Conservation (phyloP, 2,888 invertebrate genomes). For the Sarcophaga carnaria region DNA sequence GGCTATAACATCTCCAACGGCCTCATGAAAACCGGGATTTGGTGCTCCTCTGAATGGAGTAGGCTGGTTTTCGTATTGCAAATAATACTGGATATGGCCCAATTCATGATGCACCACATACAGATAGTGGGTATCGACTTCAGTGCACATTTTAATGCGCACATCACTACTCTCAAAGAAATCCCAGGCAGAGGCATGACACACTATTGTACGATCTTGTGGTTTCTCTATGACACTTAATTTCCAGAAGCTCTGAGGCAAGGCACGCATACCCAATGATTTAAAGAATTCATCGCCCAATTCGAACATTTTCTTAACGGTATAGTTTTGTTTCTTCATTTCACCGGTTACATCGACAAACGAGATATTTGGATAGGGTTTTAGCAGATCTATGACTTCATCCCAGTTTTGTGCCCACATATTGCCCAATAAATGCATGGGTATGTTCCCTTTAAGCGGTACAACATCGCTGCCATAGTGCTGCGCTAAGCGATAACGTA, state of each 20-base stretch:
- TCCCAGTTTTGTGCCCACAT: conserved; percentile 92
- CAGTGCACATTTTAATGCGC: conserved; percentile 86
- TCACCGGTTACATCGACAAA: conserved; percentile 87
- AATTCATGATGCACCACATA: conserved; percentile 86
- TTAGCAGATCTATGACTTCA: conserved; percentile 83
- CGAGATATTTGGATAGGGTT: conserved; percentile 88
- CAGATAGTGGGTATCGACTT: conserved; percentile 83
- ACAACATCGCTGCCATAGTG: conserved; percentile 87
- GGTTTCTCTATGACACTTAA: conserved; percentile 92
- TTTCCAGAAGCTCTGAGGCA: conserved; percentile 91
- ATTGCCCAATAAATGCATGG: conserved; percentile 90
- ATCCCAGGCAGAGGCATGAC: conserved; percentile 95
- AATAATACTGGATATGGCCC: conserved; percentile 87
- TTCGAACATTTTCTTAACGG: conserved; percentile 89
- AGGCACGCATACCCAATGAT: conserved; percentile 89
- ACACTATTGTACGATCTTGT: conserved; percentile 87
- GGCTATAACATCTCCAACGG: conserved; percentile 88
- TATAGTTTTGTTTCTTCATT: conserved; percentile 88
- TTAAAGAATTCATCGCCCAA: conserved; percentile 92
- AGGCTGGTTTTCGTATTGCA: conserved; percentile 85
- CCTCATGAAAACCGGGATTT: conserved; percentile 86
- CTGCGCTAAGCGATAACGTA: conserved; percentile 86
- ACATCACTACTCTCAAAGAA: conserved; percentile 92
- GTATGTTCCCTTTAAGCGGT: conserved; percentile 87
- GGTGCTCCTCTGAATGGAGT: conserved; percentile 84